These are phyloP conservation scores for Setophaga coronata DNA, from an alignment of 2,113 vertebrate genomes.

Conservation along the genomic window DNA sequence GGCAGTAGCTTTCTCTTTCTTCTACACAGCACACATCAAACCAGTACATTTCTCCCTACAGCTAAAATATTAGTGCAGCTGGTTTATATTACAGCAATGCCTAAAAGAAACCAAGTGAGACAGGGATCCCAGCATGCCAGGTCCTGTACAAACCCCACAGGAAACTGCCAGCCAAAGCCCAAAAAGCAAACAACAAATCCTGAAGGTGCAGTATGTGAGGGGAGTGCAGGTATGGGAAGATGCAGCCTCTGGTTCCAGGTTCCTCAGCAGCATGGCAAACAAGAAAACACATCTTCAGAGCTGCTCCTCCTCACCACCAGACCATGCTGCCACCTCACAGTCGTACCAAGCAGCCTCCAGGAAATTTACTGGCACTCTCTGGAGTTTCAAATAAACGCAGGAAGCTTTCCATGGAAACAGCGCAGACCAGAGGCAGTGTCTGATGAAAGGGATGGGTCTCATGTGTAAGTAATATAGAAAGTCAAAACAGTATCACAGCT, in stretches of 20 bases:
- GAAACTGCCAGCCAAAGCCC: neutral
- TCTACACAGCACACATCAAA: slow-evolving; percentile 31
- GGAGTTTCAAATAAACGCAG: neutral
- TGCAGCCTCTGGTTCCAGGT: neutral
- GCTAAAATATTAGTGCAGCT: slow-evolving; percentile 26
- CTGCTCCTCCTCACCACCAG: neutral
- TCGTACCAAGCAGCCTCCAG: fast-evolving
- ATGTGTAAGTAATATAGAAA: neutral
- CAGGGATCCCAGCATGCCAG: neutral
- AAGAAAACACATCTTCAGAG: neutral
- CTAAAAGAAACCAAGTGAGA: slow-evolving; percentile 7
- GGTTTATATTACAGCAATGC: neutral
- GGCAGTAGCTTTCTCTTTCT: slow-evolving; percentile 43
- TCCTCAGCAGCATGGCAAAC: neutral
- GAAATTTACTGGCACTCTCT: neutral
- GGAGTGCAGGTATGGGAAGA: neutral
- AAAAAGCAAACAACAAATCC: neutral
- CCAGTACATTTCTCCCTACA: slow-evolving; percentile 10
- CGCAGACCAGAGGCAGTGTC: neutral
- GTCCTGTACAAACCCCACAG: neutral
- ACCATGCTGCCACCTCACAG: neutral
- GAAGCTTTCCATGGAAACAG: neutral
- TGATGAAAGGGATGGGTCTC: neutral
- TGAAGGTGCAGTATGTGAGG: fast-evolving
- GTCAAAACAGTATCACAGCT: neutral